Evolutionary conservation across 2,113 vertebrate species (phyloP), one percentile per base, ranked within the genome.

Genomic region (Martes martes): DNA sequence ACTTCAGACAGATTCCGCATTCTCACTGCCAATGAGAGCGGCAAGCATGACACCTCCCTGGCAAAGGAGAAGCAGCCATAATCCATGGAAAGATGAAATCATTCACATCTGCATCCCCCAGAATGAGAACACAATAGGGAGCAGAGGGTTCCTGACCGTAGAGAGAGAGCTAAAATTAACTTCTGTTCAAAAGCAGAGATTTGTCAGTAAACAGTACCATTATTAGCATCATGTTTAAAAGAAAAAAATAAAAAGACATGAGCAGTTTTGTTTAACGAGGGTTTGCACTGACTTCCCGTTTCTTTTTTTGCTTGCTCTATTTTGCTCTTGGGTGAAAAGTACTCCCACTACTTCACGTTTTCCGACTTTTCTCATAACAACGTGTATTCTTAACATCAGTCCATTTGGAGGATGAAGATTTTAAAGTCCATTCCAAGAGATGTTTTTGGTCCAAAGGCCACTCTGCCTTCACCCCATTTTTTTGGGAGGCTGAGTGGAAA

Each of bases 101-200:
- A 6, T 26, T 52, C 2, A 2, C 47, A 7, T 52, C 7, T 73
- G 57, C 63, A 1, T 10, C 28, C 71, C 85, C 28, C n/a, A 4
- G 21, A 88, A 42, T 45, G 33, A 52, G 67, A 84, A 6, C 3
- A 47, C 33, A 71, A 63, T 0, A 7, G 42, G 28, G 52, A 78
- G 76, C 69, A 45, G 28, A 96, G 93, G 65, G 21, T 26, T 50
- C 78, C 78, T 74, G 91, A 59, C 89, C 82, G 69, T 85, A 69
- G 7, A 18, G 42, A 78, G 33, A 16, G 18, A 79, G 67, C 82
- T 55, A 47, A 94, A 65, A 42, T 45, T 52, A 71, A 42, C 85
- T 63, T 85, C 15, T 61, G 55, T 47, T 81, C 79, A 39, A 65
- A 89, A 85, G 61, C 88, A 31, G 26, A 86, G 81, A 61, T 3